Conservation (phyloP, 2,113 vertebrate species). For the Butorides virescens region DNA sequence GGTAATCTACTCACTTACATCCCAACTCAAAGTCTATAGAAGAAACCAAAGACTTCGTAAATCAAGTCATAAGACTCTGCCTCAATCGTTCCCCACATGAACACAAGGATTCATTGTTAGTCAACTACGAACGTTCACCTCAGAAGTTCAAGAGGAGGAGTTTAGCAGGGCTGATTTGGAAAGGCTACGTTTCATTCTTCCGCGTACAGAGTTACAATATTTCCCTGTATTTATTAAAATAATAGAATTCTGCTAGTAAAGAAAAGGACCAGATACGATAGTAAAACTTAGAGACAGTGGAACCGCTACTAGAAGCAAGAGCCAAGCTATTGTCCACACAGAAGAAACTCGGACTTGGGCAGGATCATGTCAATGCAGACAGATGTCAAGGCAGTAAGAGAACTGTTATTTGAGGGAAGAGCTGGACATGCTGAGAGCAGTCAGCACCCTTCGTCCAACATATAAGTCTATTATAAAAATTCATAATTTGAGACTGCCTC, state of each 20-base stretch:
- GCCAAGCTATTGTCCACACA: background rate
- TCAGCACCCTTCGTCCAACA: background rate
- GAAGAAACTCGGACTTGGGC: background rate
- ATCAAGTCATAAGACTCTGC: conserved; percentile 27
- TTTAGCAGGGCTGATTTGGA: background rate
- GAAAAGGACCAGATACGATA: background rate
- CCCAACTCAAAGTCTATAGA: background rate
- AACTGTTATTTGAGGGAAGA: background rate
- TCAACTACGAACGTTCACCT: background rate
- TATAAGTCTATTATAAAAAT: background rate
- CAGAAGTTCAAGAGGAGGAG: conserved; percentile 5
- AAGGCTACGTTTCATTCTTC: background rate
- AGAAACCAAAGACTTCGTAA: background rate
- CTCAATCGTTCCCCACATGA: background rate
- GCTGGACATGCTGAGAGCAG: background rate
- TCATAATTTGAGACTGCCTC: background rate
- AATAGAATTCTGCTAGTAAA: background rate
- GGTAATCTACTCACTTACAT: background rate
- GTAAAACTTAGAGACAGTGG: background rate
- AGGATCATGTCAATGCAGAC: background rate
- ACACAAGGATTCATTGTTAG: conserved; percentile 24
- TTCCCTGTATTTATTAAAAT: background rate
- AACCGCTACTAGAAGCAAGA: background rate
- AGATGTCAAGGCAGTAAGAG: background rate
- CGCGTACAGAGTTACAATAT: background rate